A percentile compares a stretch with the other conserved stretches of the same genome.
phyloP scores from a whole-genome alignment of 2,113 vertebrate genomes.

The western clawed frog (Xenopus tropicalis) region UCB_Xtro_10.0 CM004448.2:138012501-138013000 shows the following conservation, averaged over 20 bases:
- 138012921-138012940: slow-evolving; percentile 91
- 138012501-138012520: slow-evolving; percentile 91
- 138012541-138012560: slow-evolving; percentile 86
- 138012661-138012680: slow-evolving; percentile 98
- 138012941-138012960: not conserved
- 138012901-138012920: slow-evolving; percentile 82
- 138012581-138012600: slow-evolving; percentile 95
- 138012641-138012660: slow-evolving; percentile 98
- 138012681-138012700: no score
- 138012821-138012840: slow-evolving; percentile 94
- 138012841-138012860: slow-evolving; percentile 81
- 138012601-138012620: slow-evolving; percentile 98
- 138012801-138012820: slow-evolving; percentile 98
- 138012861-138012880: slow-evolving; percentile 95
- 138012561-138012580: slow-evolving; percentile 94
- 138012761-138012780: not conserved
- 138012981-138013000: no score
- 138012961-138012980: not conserved
- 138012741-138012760: no score
- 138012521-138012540: slow-evolving; percentile 86
- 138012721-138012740: no score
- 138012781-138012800: not conserved
- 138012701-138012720: no score
- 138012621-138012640: slow-evolving; percentile 94
- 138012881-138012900: slow-evolving; percentile 84